These are phyloP conservation scores for Salarias fasciatus DNA, from an alignment of 2,797 vertebrate genomes.

Conservation along the genomic window DNA sequence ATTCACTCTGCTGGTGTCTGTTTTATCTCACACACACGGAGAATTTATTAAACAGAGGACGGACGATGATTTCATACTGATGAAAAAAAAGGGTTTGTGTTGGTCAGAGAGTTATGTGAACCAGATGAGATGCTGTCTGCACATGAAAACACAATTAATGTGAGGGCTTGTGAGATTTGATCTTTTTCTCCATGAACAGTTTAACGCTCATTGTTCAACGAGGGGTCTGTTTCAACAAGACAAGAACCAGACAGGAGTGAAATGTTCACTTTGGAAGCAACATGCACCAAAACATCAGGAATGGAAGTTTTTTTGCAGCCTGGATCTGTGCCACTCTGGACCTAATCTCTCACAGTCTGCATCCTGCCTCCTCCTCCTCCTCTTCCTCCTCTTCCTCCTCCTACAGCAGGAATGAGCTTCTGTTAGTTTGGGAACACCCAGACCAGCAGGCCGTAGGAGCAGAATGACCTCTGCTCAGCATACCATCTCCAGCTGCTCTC, in stretches of 20 bases:
- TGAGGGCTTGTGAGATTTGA: too few species aligned
- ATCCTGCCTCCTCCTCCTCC: constrained; percentile 38
- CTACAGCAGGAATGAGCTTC: constrained; percentile 23
- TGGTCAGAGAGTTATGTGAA: too few species aligned
- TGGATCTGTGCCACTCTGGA: constrained; percentile 11
- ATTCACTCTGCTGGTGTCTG: too few species aligned
- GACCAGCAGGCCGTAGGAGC: not conserved
- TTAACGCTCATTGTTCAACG: not conserved
- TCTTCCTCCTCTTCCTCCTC: too few species aligned
- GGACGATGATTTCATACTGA: too few species aligned
- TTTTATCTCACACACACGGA: too few species aligned
- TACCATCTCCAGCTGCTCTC: constrained; percentile 11
- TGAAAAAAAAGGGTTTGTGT: too few species aligned
- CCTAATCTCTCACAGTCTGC: constrained; percentile 45
- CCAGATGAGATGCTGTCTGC: too few species aligned
- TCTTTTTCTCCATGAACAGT: not conserved
- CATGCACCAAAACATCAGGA: constrained; percentile 20
- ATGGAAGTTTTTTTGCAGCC: not conserved
- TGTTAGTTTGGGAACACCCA: constrained; percentile 38
- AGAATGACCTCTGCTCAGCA: constrained; percentile 5
- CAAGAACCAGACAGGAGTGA: too few species aligned
- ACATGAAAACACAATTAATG: too few species aligned
- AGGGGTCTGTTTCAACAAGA: too few species aligned
- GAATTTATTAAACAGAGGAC: too few species aligned
- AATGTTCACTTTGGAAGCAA: not conserved